These are phyloP conservation scores for Hoplostethus atlanticus DNA, from an alignment of 2,797 vertebrate genomes.

Conservation along the genomic window DNA sequence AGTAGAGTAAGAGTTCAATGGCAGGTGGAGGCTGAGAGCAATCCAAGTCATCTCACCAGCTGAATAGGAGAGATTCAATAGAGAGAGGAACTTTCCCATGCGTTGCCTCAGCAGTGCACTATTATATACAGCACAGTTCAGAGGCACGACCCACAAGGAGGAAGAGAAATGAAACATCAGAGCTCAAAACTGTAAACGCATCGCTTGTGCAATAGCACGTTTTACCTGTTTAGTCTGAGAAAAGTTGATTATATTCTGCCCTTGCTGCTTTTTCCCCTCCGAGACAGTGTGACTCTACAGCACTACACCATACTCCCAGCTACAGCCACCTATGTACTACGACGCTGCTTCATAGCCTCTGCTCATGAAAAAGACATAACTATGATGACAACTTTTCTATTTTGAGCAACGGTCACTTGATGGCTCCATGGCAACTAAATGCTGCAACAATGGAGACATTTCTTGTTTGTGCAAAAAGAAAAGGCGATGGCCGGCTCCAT, in stretches of 20 bases:
- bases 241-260: not conserved
- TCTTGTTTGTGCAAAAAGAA: constrained; percentile 21
- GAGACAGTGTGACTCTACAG: not conserved
- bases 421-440: constrained; percentile 28
- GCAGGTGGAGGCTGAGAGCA: constrained; percentile 48
- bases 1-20: constrained; percentile 49
- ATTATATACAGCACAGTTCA: constrained; percentile 38
- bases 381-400: not conserved
- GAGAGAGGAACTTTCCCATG: constrained; percentile 51
- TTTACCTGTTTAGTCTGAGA: not conserved
- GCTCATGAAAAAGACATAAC: not conserved
- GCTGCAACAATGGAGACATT: not conserved
- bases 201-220: constrained; percentile 1
- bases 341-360: constrained; percentile 4
- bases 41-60: constrained; percentile 55
- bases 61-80: constrained; percentile 58
- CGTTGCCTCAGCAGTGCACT: constrained; percentile 1
- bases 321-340: not conserved
- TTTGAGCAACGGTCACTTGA: constrained; percentile 9
- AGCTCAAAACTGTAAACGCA: not conserved
- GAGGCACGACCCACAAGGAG: constrained; percentile 24
- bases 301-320: not conserved
- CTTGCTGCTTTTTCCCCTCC: not conserved
- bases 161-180: not conserved
- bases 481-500: constrained; percentile 21